These are phyloP conservation scores for Xiphophorus maculatus DNA, from an alignment of 2,113 vertebrate species.

Conservation along the genomic window DNA sequence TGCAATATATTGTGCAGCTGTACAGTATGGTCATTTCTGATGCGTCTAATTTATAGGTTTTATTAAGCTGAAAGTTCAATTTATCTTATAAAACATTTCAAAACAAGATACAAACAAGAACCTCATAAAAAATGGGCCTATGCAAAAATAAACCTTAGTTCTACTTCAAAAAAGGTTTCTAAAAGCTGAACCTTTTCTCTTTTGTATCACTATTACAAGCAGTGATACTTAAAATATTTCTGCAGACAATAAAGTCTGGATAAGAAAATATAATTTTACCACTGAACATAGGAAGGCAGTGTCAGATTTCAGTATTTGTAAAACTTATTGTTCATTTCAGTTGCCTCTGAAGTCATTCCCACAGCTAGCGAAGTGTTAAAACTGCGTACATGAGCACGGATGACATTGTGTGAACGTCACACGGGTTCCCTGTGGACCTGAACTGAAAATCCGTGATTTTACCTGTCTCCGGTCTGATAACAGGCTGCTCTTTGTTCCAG, in stretches of 20 bases:
- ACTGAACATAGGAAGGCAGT: too few relatives aligned
- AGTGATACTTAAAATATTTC: neutral
- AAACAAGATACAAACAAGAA: neutral
- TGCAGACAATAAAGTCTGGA: too few relatives aligned
- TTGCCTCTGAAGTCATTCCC: slow-evolving; percentile 10
- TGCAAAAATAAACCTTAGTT: neutral
- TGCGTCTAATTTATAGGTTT: neutral
- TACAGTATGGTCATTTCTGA: neutral
- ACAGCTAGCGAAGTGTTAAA: neutral
- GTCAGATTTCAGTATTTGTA: neutral
- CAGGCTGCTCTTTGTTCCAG: slow-evolving; percentile 13
- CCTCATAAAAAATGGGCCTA: neutral
- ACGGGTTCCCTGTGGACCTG: slow-evolving; percentile 6
- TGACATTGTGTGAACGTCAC: neutral
- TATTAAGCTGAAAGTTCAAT: neutral
- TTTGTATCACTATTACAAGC: neutral
- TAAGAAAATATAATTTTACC: too few relatives aligned
- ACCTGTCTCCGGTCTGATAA: slow-evolving; percentile 17
- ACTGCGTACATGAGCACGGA: neutral
- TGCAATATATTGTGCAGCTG: neutral
- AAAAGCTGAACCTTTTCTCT: neutral
- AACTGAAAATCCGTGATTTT: slow-evolving; percentile 14
- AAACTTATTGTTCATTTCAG: neutral
- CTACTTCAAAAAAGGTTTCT: neutral
- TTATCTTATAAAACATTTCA: neutral